These are phyloP conservation scores for Alethe diademata DNA, from an alignment of 2,113 vertebrate genomes.

Conservation along the genomic window DNA sequence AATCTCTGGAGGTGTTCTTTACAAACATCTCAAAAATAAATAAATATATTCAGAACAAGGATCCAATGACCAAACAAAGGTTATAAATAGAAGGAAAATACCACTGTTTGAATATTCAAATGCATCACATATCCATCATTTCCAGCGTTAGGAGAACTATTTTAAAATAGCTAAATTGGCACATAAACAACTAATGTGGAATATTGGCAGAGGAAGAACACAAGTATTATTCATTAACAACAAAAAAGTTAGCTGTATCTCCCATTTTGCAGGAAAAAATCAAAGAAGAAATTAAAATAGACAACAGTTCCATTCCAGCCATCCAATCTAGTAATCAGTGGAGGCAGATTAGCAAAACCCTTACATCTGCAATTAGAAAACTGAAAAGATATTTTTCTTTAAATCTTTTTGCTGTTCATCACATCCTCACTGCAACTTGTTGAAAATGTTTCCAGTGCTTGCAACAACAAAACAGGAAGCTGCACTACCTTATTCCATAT, in stretches of 20 bases:
- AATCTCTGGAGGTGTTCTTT: conserved; percentile 65
- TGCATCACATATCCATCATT: background rate
- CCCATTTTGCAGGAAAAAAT: background rate
- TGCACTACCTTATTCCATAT: background rate
- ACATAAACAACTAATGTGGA: background rate
- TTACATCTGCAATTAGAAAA: background rate
- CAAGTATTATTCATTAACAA: background rate
- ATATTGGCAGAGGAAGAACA: background rate
- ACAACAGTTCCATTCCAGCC: background rate
- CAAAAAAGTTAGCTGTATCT: background rate
- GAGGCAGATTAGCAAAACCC: background rate
- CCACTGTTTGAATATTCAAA: background rate
- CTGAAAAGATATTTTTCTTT: background rate
- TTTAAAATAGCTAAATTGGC: background rate
- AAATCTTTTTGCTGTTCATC: background rate
- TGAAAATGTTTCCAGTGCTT: background rate
- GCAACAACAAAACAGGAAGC: background rate
- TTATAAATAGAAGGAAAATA: conserved; percentile 22
- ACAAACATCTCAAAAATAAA: conserved; percentile 66
- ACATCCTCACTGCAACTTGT: background rate
- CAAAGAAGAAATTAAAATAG: background rate
- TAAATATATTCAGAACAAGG: conserved; percentile 61
- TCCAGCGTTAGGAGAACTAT: background rate
- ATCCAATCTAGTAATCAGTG: background rate
- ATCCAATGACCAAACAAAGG: conserved; percentile 53